Evolutionary conservation across 2,888 invertebrate species (phyloP).

Genomic region (Leucozona laternaria): DNA sequence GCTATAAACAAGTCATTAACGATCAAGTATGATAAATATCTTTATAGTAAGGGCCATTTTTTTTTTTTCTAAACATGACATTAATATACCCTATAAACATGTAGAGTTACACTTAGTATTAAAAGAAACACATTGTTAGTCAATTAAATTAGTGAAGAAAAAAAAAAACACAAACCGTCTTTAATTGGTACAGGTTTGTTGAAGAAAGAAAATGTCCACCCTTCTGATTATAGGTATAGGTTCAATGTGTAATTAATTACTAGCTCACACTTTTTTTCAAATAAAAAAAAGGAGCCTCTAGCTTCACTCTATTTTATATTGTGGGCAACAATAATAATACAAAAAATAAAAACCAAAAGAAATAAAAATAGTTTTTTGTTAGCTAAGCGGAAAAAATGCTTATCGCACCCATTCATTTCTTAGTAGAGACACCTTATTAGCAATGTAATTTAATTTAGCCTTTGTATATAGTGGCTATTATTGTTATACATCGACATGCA

Average conservation of each 20-base stretch:
- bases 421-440: conserved; percentile 63
- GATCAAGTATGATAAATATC: neutral
- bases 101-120: neutral
- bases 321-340: neutral
- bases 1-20: neutral
- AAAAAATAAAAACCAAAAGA: neutral
- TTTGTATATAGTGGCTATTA: conserved; percentile 57
- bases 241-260: conserved; percentile 25
- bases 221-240: neutral
- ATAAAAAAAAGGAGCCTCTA: neutral
- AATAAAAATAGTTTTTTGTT: conserved; percentile 26
- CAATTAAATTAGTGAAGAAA: neutral
- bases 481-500: conserved; percentile 73
- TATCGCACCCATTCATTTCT: conserved; percentile 67
- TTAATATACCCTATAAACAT: neutral
- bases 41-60: neutral
- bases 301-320: no score
- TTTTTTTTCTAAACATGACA: neutral
- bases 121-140: neutral
- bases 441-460: conserved; percentile 51
- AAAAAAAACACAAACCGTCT: neutral
- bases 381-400: conserved; percentile 70
- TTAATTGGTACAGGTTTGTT: conserved; percentile 4
- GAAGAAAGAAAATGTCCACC: conserved; percentile 8
- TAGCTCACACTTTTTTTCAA: conserved; percentile 14